Base-by-base conservation (phyloP, 2,888 invertebrate genomes). In the Chrysodeixis includens region DNA sequence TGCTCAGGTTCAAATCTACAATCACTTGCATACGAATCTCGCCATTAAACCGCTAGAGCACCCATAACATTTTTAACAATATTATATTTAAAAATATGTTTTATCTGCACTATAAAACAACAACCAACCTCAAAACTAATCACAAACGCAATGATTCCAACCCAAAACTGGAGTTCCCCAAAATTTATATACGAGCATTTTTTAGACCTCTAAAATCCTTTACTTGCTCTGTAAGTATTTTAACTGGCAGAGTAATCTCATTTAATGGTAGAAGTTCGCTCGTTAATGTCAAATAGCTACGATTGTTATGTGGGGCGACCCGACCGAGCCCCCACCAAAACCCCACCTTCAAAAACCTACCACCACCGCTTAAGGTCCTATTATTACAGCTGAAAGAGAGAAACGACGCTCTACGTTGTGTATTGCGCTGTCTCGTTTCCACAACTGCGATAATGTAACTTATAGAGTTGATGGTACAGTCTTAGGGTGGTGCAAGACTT, bases 201-300 rank as follows among this genome's bases (percentile, higher is more conserved):
- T 82, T 82, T 70, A 69, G 71, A 70, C 71, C 76, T 66, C 69
- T 62, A 62, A 78, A 82, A 82, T 78, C 81, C 81, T 81, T 77
- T 75, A 77, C 75, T 72, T 68, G 62, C 70, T 69, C 73, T 61
- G 72, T 79, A 81, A 84, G 86, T 85, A 87, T 86, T 86, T 86
- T 84, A 87, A 85, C 86, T 82, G 79, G 78, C 70, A 76, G 79
- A 85, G 89, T 90, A 90, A 90, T 90, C 90, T 87, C 86, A 78
- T 85, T 83, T 89, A 91, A 91, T 89, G 90, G 90, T 52, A 56
- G 83, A 91, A 91, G 79, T 91, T 91, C 80, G 85, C 86, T 89
- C 90, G 90, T 91, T 90, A 89, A 86, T 88, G 90, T 90, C 90
- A 87, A 90, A 90, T 85, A 85, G 86, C 87, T 84, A 74, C 86